Evolutionary conservation across 2,797 vertebrate species (phyloP), one percentile per base, ranked within the genome.

Genomic region (Morus bassanus): DNA sequence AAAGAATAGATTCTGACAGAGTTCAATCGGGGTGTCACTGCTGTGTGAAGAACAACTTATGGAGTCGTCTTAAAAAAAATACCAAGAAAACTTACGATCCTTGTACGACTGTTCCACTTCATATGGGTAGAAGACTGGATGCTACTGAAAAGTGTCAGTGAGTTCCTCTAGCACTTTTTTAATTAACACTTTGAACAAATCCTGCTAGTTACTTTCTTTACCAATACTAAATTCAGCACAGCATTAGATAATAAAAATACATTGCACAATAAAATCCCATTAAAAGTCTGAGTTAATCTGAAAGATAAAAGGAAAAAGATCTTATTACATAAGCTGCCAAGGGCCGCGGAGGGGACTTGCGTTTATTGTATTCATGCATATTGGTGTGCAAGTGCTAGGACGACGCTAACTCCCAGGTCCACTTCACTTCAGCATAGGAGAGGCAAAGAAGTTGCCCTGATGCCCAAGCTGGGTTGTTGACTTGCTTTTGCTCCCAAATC

Each of bases 401-500:
- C 16, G 16, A 48, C 22, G 7, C 9, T 45, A 54, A 10, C 18
- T 65, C 57, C 75, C 86, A 60, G 65, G 18, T 27, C 45, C 65
- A 7, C 90, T 78, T 98, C 98, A 99, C 95, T 99, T 99, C 90
- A 99, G 98, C 88, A 99, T 96, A 4, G 99, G 99, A 82, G 99
- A 99, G 50, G 99, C 98, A 95, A 99, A 99, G 97, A 99, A 99
- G 85, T 98, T 99, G 51, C 99, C 98, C 93, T 99, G 99, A 60
- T 98, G 98, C 93, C 97, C 92, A 90, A 99, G 96, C 48, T 95
- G 98, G 7, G 98, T 98, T 5, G 98, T 91, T 11, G 99, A 98
- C 94, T 99, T 99, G 98, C 98, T 99, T 98, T 99, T 99, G 98
- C 98, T 99, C 88, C 98, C 98, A 96, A 99, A 99, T 95, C 99